Conservation (phyloP, 2,113 vertebrate genomes). For the Coptodon rendalli region DNA sequence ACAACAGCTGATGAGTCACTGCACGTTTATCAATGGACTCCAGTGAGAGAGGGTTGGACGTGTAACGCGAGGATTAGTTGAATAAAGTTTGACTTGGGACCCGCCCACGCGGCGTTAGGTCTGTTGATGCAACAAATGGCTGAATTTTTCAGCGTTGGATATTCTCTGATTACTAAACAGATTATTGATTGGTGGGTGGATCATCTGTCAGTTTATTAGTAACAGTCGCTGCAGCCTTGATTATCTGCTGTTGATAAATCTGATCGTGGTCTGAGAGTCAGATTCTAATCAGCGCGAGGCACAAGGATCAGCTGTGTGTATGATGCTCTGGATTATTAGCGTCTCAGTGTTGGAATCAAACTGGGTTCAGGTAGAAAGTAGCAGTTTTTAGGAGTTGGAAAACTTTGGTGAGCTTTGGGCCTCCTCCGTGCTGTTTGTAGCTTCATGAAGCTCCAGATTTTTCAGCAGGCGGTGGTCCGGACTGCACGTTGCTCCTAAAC, state of each 20-base stretch:
- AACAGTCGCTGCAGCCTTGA: neutral
- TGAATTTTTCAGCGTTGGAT: neutral
- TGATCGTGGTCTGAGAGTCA: neutral
- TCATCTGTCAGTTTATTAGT: neutral
- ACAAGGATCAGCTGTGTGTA: neutral
- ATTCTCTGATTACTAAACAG: neutral
- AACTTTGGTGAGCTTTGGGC: neutral
- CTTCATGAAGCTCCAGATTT: neutral
- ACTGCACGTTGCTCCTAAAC: neutral
- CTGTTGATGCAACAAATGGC: neutral
- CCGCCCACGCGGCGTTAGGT: neutral
- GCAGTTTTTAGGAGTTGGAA: neutral
- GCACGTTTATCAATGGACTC: neutral
- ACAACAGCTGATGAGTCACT: neutral
- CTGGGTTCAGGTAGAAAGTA: neutral
- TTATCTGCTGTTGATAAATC: neutral
- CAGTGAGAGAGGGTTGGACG: neutral
- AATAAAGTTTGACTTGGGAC: neutral
- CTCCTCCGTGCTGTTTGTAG: neutral
- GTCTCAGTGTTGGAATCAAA: neutral
- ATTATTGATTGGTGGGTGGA: neutral
- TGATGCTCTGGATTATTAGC: neutral
- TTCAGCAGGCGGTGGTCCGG: neutral
- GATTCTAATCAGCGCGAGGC: neutral
- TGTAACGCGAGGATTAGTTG: neutral